Base-by-base conservation (phyloP, 1,140 invertebrate species). In the Grapholita molesta region DNA sequence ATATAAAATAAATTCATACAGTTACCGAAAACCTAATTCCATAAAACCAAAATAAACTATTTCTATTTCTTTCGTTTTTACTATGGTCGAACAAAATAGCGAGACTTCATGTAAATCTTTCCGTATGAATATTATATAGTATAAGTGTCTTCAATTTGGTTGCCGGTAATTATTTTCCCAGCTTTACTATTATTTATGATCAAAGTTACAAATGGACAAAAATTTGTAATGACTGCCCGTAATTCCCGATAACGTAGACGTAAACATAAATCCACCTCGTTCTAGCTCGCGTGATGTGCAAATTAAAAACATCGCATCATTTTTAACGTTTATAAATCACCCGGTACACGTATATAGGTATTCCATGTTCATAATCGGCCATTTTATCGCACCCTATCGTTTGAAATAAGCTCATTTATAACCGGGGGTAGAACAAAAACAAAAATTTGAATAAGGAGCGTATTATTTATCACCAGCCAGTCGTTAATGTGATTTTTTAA, bases 321-420 rank as follows among this genome's bases (percentile, higher is more conserved):
- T 61, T 61, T 61, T 28, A 61, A 61, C 55, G 55, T 25, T 28
- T 30, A 61, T 61, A 61, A 61, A 61, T 61, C 24, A 61, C 1
- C 25, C 28, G 6, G n/a, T 28, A 61, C 55, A 28, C 23, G 23
- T 57, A 57, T 61, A 61, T 28, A 61, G 55, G 52, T 53, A 57
- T 52, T 24, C 18, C 33, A 55, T 68, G 72, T 73, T 69, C 73
- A 73, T 77, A 79, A 73, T 79, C 69, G 71, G 74, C 74, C 73
- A 72, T 79, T 74, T 84, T 86, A 86, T 89, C 86, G 81, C 83
- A 75, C 79, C 84, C 82, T 88, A 89, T 88, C 87, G 84, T 88
- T 85, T 84, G 87, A 91, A 91, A 91, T 91, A 91, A 91, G 87
- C 89, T 91, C 87, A 91, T 91, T 91, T 89, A 91, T 91, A 86